A percentile compares a stretch with the other conserved stretches of the same genome.
Conservation (phyloP, 2,888 invertebrate genomes). For the Himalopsyche japonica region DNA sequence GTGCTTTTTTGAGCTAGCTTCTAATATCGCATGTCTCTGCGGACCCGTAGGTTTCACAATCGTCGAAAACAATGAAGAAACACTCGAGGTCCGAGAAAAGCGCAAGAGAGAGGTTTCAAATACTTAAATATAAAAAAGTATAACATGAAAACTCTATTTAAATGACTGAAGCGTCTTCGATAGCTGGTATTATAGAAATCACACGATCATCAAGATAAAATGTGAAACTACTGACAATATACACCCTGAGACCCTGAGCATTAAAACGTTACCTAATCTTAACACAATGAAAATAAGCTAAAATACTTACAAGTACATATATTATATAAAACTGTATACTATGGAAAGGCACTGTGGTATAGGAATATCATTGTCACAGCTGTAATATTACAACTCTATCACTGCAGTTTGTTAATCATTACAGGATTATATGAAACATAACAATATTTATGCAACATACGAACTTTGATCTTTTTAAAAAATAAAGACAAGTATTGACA, state of each 20-base stretch:
- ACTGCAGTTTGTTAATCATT: conserved; percentile 2
- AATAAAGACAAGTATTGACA: background rate
- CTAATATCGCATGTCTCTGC: background rate
- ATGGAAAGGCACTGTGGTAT: conserved; percentile 41
- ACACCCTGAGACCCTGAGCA: conserved; percentile 30
- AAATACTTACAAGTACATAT: conserved; percentile 5
- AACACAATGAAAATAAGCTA: conserved; percentile 6
- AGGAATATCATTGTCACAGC: conserved; percentile 38
- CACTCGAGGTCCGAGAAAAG: background rate
- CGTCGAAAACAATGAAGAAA: conserved; percentile 23
- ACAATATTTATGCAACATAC: background rate
- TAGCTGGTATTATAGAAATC: background rate
- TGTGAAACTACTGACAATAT: conserved; percentile 2
- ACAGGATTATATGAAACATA: background rate
- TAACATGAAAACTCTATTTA: background rate
- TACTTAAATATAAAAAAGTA: background rate
- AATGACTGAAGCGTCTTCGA: background rate
- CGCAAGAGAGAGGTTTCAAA: background rate
- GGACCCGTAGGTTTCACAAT: background rate
- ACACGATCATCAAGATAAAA: background rate
- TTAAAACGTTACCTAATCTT: background rate
- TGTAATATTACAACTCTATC: conserved; percentile 16
- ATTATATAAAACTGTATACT: conserved; percentile 27
- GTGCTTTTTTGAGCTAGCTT: conserved; percentile 8
- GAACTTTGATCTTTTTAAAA: background rate